Percentiles rank a stretch among this genome's conserved stretches.
phyloP scores from a whole-genome alignment of 2,113 vertebrate genomes.

The Paraplagusia blochii region DNA sequence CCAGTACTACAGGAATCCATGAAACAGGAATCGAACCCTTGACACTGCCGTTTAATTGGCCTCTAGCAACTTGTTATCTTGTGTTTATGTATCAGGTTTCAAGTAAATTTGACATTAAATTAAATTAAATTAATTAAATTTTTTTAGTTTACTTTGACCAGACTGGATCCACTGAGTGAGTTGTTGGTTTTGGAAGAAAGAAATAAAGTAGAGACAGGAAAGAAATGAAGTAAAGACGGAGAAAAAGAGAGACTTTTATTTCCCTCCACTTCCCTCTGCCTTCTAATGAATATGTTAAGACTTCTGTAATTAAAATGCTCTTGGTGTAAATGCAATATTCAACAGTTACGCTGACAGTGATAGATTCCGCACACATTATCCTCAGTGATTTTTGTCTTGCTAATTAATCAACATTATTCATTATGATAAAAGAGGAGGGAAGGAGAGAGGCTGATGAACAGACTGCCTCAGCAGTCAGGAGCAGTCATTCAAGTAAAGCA shows the following conservation, averaged over 20 bases:
- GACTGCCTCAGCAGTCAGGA: conserved; percentile 69
- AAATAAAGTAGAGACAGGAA: not conserved
- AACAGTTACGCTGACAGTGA: conserved; percentile 79
- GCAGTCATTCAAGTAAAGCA: conserved; percentile 60
- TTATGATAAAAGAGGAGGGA: conserved; percentile 64
- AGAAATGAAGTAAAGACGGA: not conserved
- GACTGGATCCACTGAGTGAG: no score
- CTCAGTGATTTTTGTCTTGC: conserved; percentile 78
- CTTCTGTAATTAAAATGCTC: conserved; percentile 76
- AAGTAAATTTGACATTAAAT: no score
- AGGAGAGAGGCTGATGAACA: conserved; percentile 65
- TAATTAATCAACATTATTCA: conserved; percentile 86
- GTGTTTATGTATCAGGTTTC: no score
- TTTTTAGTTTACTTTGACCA: no score
- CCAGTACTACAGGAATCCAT: no score
- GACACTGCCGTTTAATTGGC: no score
- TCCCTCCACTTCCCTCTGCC: conserved; percentile 9
- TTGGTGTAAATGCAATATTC: conserved; percentile 78
- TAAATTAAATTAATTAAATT: no score
- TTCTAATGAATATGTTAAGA: conserved; percentile 64
- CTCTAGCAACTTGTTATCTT: no score
- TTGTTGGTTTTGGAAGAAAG: no score
- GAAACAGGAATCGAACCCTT: no score
- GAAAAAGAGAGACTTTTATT: conserved; percentile 2
- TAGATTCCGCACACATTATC: conserved; percentile 81